Conservation (phyloP, 2,797 vertebrate genomes). For the Rachycentron canadum region DNA sequence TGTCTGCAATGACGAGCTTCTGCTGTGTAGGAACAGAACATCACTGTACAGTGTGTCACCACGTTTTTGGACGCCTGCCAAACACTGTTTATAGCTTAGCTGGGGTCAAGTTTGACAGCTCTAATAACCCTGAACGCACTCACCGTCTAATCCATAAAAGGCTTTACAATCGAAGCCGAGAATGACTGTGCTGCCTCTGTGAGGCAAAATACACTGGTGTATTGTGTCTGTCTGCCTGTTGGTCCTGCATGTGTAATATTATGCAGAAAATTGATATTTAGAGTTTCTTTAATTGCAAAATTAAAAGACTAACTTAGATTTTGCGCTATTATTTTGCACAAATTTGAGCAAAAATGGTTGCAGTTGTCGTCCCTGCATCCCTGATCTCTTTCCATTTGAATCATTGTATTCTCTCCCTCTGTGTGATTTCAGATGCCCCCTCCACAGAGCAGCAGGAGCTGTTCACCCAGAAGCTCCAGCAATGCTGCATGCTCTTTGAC, state of each 20-base stretch:
- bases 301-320: background rate
- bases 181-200: slow-evolving; percentile 49
- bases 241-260: background rate
- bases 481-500: slow-evolving; percentile 97
- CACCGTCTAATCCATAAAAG: slow-evolving; percentile 77
- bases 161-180: slow-evolving; percentile 72
- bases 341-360: background rate
- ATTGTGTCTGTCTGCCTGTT: slow-evolving; percentile 26
- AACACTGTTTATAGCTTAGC: slow-evolving; percentile 77
- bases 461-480: slow-evolving; percentile 96
- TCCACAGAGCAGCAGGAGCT: slow-evolving; percentile 95
- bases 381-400: slow-evolving; percentile 17
- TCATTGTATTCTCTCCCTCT: slow-evolving; percentile 43
- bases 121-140: slow-evolving; percentile 74
- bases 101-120: slow-evolving; percentile 79
- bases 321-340: background rate
- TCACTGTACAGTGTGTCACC: slow-evolving; percentile 69
- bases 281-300: background rate
- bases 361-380: background rate
- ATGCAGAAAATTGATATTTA: slow-evolving; percentile 7
- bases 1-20: slow-evolving; percentile 27
- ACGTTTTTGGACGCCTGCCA: slow-evolving; percentile 70
- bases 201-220: slow-evolving; percentile 21
- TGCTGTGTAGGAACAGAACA: slow-evolving; percentile 53
- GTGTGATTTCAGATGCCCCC: slow-evolving; percentile 89